Percentiles rank a stretch among this genome's conserved stretches.
Conservation (phyloP, 2,888 invertebrate genomes). For the Tenodera sinensis region DNA sequence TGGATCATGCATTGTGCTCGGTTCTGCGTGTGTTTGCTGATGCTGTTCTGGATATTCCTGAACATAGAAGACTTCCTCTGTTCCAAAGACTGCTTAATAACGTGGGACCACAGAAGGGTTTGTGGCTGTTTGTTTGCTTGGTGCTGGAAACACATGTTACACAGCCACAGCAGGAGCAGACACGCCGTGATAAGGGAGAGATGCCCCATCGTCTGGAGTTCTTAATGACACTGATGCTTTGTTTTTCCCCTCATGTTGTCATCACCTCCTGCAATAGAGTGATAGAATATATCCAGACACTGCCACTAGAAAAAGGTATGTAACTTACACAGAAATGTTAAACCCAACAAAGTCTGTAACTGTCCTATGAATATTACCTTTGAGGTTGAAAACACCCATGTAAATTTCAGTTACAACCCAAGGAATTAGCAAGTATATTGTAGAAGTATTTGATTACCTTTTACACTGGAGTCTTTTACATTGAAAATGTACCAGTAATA, state of each 20-base stretch:
- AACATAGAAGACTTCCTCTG: conserved; percentile 79
- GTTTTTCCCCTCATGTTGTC: conserved; percentile 61
- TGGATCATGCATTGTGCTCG: conserved; percentile 46
- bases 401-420: too few species aligned
- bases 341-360: too few species aligned
- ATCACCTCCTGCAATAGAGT: conserved; percentile 65
- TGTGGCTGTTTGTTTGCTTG: conserved; percentile 69
- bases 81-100: conserved; percentile 76
- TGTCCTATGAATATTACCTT: too few species aligned
- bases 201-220: conserved; percentile 35
- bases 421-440: too few species aligned
- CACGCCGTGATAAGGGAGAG: conserved; percentile 53
- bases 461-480: too few species aligned
- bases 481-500: too few species aligned
- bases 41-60: conserved; percentile 87
- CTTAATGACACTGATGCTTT: conserved; percentile 60
- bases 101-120: conserved; percentile 59
- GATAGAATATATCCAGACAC: conserved; percentile 58
- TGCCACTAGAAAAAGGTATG: conserved; percentile 57
- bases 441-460: too few species aligned
- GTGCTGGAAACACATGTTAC: conserved; percentile 68
- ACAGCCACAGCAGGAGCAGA: conserved; percentile 47
- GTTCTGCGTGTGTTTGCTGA: conserved; percentile 87
- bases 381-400: too few species aligned
- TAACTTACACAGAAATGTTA: neutral